Evolutionary conservation across 2,888 invertebrate species (phyloP), one percentile per base, ranked within the genome.

Genomic region (Stratiomys singularior): DNA sequence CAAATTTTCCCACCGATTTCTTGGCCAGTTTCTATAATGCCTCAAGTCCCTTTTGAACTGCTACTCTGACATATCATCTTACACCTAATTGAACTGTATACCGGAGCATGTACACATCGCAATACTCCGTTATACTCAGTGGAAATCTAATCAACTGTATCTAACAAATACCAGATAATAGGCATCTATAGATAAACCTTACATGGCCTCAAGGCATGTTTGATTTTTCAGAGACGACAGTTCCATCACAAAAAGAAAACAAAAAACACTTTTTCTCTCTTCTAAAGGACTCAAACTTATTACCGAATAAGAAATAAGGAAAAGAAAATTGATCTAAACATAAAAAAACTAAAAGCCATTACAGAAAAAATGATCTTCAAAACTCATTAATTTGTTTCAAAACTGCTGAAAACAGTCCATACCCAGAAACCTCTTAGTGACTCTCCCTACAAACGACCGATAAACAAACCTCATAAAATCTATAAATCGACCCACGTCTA

Each of bases 321-420:
- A 58, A 13, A 58, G 74, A 74, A 74, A 74, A 74, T 58, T 58
- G 30, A 13, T 37, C 44, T 15, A 15, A 67, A 44, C 18, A 0
- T 15, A n/a, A 15, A 52, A n/a, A 11, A 23, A 44, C 44, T 21
- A 46, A 44, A 67, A 21, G 46, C 21, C 11, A 74, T 28, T 47
- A 37, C 52, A 28, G 21, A 60, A 60, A 60, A 56, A 76, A 64
- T n/a, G 46, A 37, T 47, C 60, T 60, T 71, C 47, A 63, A 63
- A 78, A 71, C 69, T 71, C 63, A 63, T 78, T 76, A 78, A 78
- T 78, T 78, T 78, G 78, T 78, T 60, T 63, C 78, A 37, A 74
- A 74, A 74, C 58, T 74, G 30, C 74, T 58, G 30, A 37, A 72
- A 74, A 60, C 60, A 58, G 18, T 27, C 23, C 74, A 60, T 25